These are phyloP conservation scores for Geodia barretti DNA, from an alignment of 37 sponge, comb jelly and placozoan species.

Conservation along the genomic window DNA sequence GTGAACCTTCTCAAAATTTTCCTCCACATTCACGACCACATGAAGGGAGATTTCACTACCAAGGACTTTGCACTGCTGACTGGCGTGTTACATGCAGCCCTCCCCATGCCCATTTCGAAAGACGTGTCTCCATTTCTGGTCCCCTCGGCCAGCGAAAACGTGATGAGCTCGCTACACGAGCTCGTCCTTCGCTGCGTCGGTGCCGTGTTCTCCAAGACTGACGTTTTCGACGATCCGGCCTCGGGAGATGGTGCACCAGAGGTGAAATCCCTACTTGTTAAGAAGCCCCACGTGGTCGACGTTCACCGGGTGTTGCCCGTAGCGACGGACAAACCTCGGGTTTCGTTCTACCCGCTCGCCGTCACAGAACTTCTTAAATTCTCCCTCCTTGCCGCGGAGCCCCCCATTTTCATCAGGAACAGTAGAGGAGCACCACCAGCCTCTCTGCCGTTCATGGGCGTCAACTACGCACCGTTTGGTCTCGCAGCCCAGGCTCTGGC, in stretches of 20 bases:
- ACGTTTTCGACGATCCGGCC: conserved; percentile 9
- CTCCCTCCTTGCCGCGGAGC: conserved; percentile 7
- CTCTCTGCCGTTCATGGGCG: conserved; percentile 12
- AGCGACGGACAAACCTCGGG: background rate
- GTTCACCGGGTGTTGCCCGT: background rate
- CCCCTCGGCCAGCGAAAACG: conserved; percentile 47
- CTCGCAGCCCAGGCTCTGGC: conserved; percentile 27
- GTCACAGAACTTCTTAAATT: conserved; percentile 42
- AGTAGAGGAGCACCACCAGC: background rate
- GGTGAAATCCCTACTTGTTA: background rate
- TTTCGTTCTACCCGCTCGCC: conserved; percentile 20
- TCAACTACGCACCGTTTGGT: conserved; percentile 57
- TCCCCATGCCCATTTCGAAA: conserved; percentile 57
- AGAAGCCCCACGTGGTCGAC: conserved; percentile 9
- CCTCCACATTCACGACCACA: conserved; percentile 14
- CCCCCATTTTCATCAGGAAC: conserved; percentile 6
- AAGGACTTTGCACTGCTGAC: conserved; percentile 11
- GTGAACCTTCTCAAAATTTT: conserved; percentile 49
- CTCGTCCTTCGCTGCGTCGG: conserved; percentile 28
- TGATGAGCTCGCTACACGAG: conserved; percentile 60
- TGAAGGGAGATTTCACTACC: conserved; percentile 15
- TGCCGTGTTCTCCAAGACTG: conserved; percentile 27
- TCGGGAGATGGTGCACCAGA: background rate
- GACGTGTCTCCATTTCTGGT: conserved; percentile 87
- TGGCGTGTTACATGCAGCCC: conserved; percentile 10